A percentile compares a stretch with the other conserved stretches of the same genome.
Conservation (phyloP, 2,797 vertebrate genomes). For the Amazona finschi region DNA sequence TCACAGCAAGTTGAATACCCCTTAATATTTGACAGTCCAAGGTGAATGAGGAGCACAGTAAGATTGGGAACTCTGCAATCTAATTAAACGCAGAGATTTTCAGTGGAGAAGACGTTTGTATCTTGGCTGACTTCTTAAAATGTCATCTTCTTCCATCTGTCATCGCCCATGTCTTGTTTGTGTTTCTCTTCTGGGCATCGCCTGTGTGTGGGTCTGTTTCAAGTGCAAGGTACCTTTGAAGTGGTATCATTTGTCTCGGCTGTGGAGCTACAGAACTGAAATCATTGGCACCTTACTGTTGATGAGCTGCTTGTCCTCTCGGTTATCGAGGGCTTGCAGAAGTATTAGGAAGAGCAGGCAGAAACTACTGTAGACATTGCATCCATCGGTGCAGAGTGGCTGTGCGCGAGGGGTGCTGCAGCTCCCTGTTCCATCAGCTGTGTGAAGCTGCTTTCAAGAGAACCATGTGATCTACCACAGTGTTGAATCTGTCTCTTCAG, state of each 20-base stretch:
- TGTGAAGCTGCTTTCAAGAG: background rate
- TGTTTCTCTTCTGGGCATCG: background rate
- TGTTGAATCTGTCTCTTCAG: background rate
- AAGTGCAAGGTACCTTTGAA: background rate
- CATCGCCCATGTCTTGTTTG: accelerated
- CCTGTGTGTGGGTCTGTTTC: background rate
- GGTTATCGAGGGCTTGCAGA: background rate
- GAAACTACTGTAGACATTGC: background rate
- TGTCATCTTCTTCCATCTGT: background rate
- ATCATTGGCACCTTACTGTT: background rate
- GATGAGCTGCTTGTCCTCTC: background rate
- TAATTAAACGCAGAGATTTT: background rate
- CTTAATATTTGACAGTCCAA: background rate
- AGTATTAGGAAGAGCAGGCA: background rate
- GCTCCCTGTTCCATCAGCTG: background rate
- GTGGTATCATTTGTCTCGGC: background rate
- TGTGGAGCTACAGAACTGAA: background rate
- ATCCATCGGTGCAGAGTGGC: background rate
- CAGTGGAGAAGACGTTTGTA: background rate
- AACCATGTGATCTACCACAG: background rate
- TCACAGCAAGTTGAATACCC: background rate
- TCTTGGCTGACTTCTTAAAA: background rate
- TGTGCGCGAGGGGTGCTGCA: background rate
- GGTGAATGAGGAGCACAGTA: background rate
- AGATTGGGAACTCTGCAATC: background rate